phyloP scores from a whole-genome alignment of 2,113 vertebrate genomes.

The Silurus meridionalis region DNA sequence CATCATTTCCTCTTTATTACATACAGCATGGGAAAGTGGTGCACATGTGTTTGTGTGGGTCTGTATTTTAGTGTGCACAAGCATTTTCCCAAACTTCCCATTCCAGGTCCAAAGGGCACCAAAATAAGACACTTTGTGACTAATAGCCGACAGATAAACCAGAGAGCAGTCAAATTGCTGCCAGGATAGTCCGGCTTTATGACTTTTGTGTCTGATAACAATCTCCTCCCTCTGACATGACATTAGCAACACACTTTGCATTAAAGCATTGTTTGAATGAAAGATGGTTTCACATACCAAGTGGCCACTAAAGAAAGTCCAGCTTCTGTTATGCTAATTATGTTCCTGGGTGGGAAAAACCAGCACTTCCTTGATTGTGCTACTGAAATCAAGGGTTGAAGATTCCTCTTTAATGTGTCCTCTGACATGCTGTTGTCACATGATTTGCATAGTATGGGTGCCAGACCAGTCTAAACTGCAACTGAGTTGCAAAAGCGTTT shows the following conservation, averaged over 20 bases:
- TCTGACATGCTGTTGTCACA: not conserved
- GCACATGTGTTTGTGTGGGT: not conserved
- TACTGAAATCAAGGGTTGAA: not conserved
- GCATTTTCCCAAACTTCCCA: not conserved
- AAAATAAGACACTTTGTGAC: not conserved
- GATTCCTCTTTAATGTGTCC: not conserved
- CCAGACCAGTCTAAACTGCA: not conserved
- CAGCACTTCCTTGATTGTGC: not conserved
- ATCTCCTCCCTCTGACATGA: not conserved
- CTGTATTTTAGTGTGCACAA: not conserved
- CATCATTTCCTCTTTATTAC: not conserved
- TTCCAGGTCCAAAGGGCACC: constrained; percentile 5
- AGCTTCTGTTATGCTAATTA: constrained; percentile 20
- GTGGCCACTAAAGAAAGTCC: constrained; percentile 15
- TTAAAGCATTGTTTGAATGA: not conserved
- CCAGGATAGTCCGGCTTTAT: not conserved
- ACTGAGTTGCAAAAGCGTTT: not conserved
- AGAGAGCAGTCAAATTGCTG: not conserved
- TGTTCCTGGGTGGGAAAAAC: not conserved
- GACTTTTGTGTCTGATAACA: not conserved
- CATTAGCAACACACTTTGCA: constrained; percentile 28
- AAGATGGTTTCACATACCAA: not conserved
- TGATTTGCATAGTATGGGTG: not conserved
- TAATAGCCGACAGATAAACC: not conserved
- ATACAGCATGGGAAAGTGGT: not conserved